A percentile compares a stretch with the other conserved stretches of the same genome.
These are phyloP conservation scores for Camponotus fellah DNA, from an alignment of 2,888 invertebrate genomes.

Conservation along the genomic window DNA sequence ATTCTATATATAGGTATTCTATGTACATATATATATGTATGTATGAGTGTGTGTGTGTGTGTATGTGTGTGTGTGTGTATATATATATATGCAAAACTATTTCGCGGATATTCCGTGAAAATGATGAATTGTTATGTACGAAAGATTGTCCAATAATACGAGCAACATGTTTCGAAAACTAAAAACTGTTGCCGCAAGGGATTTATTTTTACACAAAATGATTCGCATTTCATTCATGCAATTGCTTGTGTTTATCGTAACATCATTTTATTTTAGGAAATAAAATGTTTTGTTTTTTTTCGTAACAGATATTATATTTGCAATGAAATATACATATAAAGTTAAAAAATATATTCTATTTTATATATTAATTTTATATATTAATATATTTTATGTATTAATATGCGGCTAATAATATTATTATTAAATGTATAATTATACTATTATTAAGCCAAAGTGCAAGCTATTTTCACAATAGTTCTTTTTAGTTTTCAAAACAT, in stretches of 20 bases:
- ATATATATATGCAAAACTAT: background rate
- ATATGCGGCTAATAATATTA: background rate
- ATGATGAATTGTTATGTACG: background rate
- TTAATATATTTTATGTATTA: background rate
- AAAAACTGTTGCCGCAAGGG: slow-evolving; percentile 1
- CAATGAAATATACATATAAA: background rate
- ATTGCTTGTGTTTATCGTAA: background rate
- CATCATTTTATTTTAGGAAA: background rate
- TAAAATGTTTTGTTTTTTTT: background rate
- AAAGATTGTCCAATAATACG: background rate
- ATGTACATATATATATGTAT: no score
- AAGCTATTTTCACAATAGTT: background rate
- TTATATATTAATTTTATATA: background rate
- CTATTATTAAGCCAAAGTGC: background rate
- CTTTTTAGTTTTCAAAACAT: background rate
- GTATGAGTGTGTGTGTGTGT: no score
- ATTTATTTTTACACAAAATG: slow-evolving; percentile 7
- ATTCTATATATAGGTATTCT: no score
- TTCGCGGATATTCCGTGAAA: background rate
- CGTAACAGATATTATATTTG: background rate
- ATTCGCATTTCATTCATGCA: background rate
- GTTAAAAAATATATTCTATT: background rate
- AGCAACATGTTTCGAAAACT: background rate
- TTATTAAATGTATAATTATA: background rate
- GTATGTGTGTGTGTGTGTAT: no score